Evolutionary conservation across 2,113 vertebrate species (phyloP).

Genomic region (Blennius ocellaris): DNA sequence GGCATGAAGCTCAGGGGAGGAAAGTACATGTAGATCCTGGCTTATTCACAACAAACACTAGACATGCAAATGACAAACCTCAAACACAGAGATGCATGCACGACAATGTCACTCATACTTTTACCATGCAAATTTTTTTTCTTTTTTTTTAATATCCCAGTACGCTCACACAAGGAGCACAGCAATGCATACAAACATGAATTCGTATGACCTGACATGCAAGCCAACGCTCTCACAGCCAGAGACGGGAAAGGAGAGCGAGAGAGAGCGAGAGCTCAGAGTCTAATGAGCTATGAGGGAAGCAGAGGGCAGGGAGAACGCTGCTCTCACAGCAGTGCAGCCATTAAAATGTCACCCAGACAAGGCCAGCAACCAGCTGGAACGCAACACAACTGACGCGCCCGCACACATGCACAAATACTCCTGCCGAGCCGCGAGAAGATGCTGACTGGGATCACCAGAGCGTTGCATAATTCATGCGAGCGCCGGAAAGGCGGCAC

Average conservation of each 20-base stretch:
- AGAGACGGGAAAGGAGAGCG: not conserved
- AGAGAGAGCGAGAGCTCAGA: constrained; percentile 7
- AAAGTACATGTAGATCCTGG: constrained; percentile 42
- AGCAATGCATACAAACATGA: constrained; percentile 36
- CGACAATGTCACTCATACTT: constrained; percentile 1
- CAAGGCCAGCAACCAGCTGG: constrained; percentile 67
- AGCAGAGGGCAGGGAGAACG: constrained; percentile 62
- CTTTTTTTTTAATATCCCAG: too few relatives aligned
- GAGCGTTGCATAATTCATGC: constrained; percentile 65
- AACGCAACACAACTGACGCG: constrained; percentile 48
- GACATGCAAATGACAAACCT: constrained; percentile 1
- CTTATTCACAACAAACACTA: constrained; percentile 26
- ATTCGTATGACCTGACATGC: constrained; percentile 6
- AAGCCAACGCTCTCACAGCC: constrained; percentile 15
- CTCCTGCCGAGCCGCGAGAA: constrained; percentile 48
- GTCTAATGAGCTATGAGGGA: constrained; percentile 62
- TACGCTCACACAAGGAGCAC: not conserved
- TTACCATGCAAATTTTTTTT: constrained; percentile 2
- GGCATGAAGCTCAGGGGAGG: constrained; percentile 49
- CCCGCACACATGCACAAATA: constrained; percentile 39
- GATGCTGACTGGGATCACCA: constrained; percentile 52
- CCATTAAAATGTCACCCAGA: constrained; percentile 76
- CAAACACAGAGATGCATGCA: constrained; percentile 11
- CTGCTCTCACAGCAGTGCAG: constrained; percentile 64
- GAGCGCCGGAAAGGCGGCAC: constrained; percentile 34